A percentile compares a stretch with the other conserved stretches of the same genome.
These are phyloP conservation scores for Salvelinus alpinus DNA, from an alignment of 2,113 vertebrate species.

Conservation along the genomic window DNA sequence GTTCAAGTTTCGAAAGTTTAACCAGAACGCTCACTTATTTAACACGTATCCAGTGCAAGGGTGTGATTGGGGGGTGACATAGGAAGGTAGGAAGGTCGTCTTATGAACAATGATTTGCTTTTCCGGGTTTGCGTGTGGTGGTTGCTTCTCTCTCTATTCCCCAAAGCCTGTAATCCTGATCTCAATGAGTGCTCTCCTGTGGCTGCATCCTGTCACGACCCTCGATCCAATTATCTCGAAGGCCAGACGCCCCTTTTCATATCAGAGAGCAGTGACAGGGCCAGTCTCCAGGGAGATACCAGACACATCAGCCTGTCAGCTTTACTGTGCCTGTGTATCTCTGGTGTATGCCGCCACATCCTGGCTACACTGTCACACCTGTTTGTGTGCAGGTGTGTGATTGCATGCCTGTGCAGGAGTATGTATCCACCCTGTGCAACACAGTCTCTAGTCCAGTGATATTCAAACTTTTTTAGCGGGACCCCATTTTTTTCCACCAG, in stretches of 20 bases:
- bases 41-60: not conserved
- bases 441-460: not conserved
- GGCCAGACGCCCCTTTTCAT: not conserved
- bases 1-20: not conserved
- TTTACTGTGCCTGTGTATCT: not conserved
- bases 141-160: not conserved
- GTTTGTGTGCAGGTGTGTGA: not conserved
- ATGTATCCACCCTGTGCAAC: not conserved
- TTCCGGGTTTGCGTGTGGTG: not conserved
- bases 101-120: not conserved
- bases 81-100: not conserved
- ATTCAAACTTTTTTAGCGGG: too few species aligned
- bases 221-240: slow-evolving; percentile 1
- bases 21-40: not conserved
- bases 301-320: not conserved
- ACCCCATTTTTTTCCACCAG: too few species aligned
- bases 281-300: not conserved
- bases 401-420: not conserved
- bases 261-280: not conserved
- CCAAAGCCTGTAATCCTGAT: not conserved
- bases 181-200: not conserved
- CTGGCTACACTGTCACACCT: not conserved
- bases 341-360: not conserved
- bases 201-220: not conserved
- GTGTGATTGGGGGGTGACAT: not conserved